Evolutionary conservation across 2,113 vertebrate species (phyloP), one percentile per base, ranked within the genome.

Genomic region (Ibidorhyncha struthersii): DNA sequence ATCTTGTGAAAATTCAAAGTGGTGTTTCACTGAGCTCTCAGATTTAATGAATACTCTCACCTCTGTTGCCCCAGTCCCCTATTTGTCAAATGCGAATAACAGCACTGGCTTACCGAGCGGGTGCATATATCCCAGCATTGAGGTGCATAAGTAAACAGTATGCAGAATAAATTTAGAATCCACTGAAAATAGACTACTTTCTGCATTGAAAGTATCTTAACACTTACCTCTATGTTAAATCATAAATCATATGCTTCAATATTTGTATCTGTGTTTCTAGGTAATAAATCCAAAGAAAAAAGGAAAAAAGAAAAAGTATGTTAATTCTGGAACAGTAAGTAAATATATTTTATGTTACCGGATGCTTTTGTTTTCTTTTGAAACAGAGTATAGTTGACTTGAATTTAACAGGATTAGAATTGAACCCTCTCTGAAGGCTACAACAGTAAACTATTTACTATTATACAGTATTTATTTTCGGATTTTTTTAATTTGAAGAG

Each of bases 231-330:
- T 45, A 26, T 84, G 18, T 66, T 74, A 74, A 26, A 15, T 82
- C 45, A 21, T 89, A 53, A 88, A 52, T 50, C 4, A 56, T 95
- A 52, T 32, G 34, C 74, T 53, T 65, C 93, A 66, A 88, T 96
- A 55, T 50, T 95, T 96, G 17, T 70, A 14, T 97, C 65, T 97
- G 8, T 67, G 74, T 90, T 98, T 98, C 59, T 86, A 99, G 99
- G 99, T 99, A 97, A 98, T 99, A 98, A 99, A 99, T 98, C 99
- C 98, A 90, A 99, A 99, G 98, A 99, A 99, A 97, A 99, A 99
- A 98, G 99, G 97, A 63, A 99, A 99, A 98, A 99, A 99, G 99
- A 99, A 99, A 98, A 99, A 99, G 90, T 99, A 99, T 45, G 95
- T 98, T 84, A 99, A 99, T 98, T 99, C 99, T 95, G 99, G 99